These are phyloP conservation scores for Fulmarus glacialis DNA, from an alignment of 2,113 vertebrate genomes.

Conservation along the genomic window DNA sequence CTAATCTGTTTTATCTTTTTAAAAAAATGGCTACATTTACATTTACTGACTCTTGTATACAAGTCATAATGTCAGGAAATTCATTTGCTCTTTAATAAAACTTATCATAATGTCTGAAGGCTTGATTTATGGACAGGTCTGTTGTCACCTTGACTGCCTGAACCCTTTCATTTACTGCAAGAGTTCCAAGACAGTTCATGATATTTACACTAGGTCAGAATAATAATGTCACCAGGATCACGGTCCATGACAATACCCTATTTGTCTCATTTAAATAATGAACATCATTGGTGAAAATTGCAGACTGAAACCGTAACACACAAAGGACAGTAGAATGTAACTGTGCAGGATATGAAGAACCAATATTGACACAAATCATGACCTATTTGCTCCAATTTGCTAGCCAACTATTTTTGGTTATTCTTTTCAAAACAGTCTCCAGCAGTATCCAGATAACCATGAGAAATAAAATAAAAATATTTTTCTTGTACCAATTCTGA, in stretches of 20 bases:
- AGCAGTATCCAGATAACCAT: not conserved
- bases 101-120: constrained; percentile 69
- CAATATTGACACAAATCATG: not conserved
- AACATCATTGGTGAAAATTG: constrained; percentile 76
- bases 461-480: constrained; percentile 1
- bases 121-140: constrained; percentile 79
- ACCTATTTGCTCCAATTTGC: not conserved
- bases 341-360: not conserved
- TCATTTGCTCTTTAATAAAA: constrained; percentile 75
- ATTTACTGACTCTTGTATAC: constrained; percentile 42
- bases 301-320: constrained; percentile 14
- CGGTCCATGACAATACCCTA: constrained; percentile 72
- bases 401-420: not conserved
- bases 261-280: constrained; percentile 90
- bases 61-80: constrained; percentile 75
- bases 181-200: constrained; percentile 76
- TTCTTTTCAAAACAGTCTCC: not conserved
- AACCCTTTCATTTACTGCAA: constrained; percentile 70
- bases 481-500: not conserved
- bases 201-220: constrained; percentile 86
- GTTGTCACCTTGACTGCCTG: constrained; percentile 70
- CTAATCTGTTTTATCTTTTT: not conserved
- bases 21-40: constrained; percentile 44
- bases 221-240: constrained; percentile 72
- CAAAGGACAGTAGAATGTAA: not conserved